Evolutionary conservation across 2,113 vertebrate genomes (phyloP), one percentile per base, ranked within the genome.

Genomic region (Tricholaema leucomelas): DNA sequence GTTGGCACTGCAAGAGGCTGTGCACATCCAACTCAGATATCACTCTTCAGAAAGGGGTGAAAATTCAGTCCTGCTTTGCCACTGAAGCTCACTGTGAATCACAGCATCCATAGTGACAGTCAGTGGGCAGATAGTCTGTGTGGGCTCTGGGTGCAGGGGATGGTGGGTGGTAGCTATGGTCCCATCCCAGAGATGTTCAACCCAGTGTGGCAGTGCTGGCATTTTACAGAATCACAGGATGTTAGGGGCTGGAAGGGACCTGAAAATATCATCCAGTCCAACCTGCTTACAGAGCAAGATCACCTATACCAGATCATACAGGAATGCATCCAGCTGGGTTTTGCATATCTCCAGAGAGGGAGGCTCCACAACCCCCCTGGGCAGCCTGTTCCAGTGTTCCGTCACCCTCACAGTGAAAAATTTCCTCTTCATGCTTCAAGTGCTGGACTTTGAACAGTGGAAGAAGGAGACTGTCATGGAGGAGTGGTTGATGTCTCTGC

Each of bases 381-480:
- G 40, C 40, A 40, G 40, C 40, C 40, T 40, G 40, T 40, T 40
- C 40, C 14, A 15, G 40, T n/a, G n/a, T n/a, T n/a, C n/a, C n/a
- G n/a, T 40, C 40, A 40, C 40, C 13, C 40, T 40, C 40, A 40
- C 40, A 40, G 40, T 40, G 40, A 40, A 40, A 40, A 40, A 40
- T 15, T 40, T 40, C 40, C 40, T 40, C 40, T 15, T 40, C 40
- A 40, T 40, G 9, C 15, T 40, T 40, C 33, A 56, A 56, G 56
- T 44, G 28, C 36, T 2, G 3, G 52, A 42, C 44, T 56, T 71
- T 9, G 10, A 56, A 46, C 20, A 19, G 60, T 12, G 50, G 58
- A 42, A 80, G 40, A 67, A 33, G 33, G 33, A 71, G 66, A 15
- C 30, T 0, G 0, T 5, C 0, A 0, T 48, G 16, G 38, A 48